These are phyloP conservation scores for Limosa lapponica DNA, from an alignment of 2,797 vertebrate species.

Conservation along the genomic window DNA sequence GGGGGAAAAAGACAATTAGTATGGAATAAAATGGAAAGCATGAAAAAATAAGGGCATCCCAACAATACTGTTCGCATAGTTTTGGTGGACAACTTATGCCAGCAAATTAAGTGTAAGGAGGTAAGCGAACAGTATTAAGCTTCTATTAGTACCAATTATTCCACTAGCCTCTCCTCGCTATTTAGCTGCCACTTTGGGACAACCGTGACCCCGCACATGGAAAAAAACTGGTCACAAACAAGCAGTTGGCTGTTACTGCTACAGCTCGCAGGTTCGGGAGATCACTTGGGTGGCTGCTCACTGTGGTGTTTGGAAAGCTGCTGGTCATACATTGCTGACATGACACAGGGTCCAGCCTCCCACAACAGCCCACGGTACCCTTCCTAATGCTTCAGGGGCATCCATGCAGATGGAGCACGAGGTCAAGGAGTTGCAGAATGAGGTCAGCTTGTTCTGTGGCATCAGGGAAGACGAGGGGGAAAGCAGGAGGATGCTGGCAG, in stretches of 20 bases:
- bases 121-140: neutral
- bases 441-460: neutral
- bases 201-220: neutral
- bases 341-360: neutral
- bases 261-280: neutral
- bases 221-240: neutral
- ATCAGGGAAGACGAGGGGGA: neutral
- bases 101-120: neutral
- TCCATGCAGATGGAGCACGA: fast-evolving
- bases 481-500: neutral
- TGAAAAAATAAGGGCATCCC: neutral
- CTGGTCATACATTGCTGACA: fast-evolving
- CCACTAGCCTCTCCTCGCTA: neutral
- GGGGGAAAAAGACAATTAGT: neutral
- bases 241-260: neutral
- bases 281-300: neutral
- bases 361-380: neutral
- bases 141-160: neutral
- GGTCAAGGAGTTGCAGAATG: neutral
- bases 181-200: neutral
- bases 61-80: neutral
- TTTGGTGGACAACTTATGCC: neutral
- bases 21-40: neutral
- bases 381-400: neutral
- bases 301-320: neutral